phyloP scores from a whole-genome alignment of 2,113 vertebrate species.

The Morphnarchus princeps region DNA sequence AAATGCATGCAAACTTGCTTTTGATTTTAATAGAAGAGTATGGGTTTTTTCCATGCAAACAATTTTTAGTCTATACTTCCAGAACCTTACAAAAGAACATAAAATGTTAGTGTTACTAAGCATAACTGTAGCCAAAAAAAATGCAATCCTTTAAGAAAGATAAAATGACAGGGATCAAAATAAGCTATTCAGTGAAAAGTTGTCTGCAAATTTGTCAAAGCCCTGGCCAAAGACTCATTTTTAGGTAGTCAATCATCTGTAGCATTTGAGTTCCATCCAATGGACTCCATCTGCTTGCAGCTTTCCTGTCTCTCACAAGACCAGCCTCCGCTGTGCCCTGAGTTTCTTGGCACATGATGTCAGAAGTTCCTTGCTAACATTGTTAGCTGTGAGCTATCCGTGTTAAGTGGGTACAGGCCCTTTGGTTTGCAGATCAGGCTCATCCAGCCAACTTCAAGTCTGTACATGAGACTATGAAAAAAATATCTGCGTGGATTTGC shows the following conservation, averaged over 20 bases:
- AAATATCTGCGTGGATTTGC: not conserved
- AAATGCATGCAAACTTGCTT: not conserved
- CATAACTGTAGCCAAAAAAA: not conserved
- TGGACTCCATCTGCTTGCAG: not conserved
- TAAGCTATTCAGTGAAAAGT: not conserved
- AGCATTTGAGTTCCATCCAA: not conserved
- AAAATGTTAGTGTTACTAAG: not conserved
- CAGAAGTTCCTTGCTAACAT: not conserved
- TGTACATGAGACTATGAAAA: not conserved
- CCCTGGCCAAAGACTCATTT: not conserved
- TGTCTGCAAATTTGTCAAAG: not conserved
- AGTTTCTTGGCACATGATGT: not conserved
- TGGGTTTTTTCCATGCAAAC: not conserved
- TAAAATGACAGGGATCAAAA: not conserved
- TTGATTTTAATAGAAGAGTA: not conserved
- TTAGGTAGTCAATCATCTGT: not conserved
- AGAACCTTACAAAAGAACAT: not conserved
- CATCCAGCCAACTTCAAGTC: not conserved
- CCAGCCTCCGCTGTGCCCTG: not conserved
- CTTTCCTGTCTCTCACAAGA: not conserved
- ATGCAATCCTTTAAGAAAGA: not conserved
- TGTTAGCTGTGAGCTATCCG: not conserved
- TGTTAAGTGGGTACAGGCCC: not conserved
- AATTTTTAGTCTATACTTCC: not conserved
- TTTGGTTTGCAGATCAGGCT: not conserved